Conservation (phyloP, 2,113 vertebrate genomes). For the Hirundichthys speculiger region DNA sequence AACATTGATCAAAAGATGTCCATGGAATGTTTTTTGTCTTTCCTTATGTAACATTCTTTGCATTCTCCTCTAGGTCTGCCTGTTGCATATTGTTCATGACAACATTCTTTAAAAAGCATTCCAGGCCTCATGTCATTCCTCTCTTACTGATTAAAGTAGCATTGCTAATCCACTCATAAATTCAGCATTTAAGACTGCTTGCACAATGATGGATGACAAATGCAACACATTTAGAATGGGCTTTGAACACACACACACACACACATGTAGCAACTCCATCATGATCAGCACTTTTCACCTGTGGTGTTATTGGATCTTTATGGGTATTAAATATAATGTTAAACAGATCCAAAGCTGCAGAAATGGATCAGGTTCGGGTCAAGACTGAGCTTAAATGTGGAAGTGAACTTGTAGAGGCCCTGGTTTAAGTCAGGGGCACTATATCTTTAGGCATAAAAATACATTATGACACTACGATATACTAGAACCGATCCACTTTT, state of each 20-base stretch:
- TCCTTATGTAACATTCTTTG: not conserved
- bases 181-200: not conserved
- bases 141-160: slow-evolving; percentile 1
- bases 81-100: not conserved
- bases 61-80: not conserved
- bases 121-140: not conserved
- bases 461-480: not conserved
- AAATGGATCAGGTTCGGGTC: too few relatives aligned
- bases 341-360: not conserved
- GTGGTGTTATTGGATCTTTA: not conserved
- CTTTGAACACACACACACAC: not conserved
- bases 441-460: not conserved
- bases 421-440: not conserved
- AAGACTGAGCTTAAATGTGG: not conserved
- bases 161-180: not conserved
- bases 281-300: not conserved
- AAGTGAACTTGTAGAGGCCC: not conserved
- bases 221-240: not conserved
- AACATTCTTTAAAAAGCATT: not conserved
- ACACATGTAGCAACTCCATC: not conserved
- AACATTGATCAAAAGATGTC: not conserved
- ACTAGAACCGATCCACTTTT: not conserved
- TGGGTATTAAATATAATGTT: not conserved
- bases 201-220: not conserved
- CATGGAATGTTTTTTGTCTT: not conserved